Evolutionary conservation across 2,113 vertebrate species (phyloP).

Genomic region (Upupa epops): DNA sequence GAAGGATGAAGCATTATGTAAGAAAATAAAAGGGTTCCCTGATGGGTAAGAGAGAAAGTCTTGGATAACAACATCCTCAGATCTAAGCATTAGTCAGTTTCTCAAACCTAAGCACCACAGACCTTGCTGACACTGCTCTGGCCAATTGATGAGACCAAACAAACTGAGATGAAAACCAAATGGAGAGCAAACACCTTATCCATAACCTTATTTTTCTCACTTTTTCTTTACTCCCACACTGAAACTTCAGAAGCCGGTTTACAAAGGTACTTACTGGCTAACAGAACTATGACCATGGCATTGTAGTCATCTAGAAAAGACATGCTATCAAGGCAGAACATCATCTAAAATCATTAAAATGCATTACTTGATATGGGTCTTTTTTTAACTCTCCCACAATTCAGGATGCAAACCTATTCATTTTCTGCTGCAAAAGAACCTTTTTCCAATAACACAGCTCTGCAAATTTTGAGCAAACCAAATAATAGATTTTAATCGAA

Average conservation of each 20-base stretch:
- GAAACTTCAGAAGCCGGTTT: background rate
- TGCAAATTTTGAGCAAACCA: background rate
- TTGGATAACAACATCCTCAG: background rate
- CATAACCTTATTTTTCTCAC: background rate
- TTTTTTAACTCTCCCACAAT: background rate
- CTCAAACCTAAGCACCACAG: background rate
- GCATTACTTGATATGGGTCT: background rate
- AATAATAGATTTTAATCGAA: slow-evolving; percentile 9
- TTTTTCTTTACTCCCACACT: background rate
- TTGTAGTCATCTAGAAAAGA: background rate
- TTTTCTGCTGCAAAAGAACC: background rate
- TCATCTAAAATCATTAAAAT: background rate
- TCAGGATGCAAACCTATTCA: background rate
- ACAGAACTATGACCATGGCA: background rate
- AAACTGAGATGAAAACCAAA: background rate
- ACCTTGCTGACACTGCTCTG: background rate
- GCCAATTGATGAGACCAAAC: background rate
- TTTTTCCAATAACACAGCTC: background rate
- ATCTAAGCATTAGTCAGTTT: background rate
- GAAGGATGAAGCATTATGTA: background rate
- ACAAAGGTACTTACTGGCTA: background rate
- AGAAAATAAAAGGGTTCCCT: background rate
- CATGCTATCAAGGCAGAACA: background rate
- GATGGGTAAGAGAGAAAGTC: background rate
- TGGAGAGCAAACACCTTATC: background rate